Conservation (phyloP, 2,797 vertebrate species). For the Enteromius radiatus region DNA sequence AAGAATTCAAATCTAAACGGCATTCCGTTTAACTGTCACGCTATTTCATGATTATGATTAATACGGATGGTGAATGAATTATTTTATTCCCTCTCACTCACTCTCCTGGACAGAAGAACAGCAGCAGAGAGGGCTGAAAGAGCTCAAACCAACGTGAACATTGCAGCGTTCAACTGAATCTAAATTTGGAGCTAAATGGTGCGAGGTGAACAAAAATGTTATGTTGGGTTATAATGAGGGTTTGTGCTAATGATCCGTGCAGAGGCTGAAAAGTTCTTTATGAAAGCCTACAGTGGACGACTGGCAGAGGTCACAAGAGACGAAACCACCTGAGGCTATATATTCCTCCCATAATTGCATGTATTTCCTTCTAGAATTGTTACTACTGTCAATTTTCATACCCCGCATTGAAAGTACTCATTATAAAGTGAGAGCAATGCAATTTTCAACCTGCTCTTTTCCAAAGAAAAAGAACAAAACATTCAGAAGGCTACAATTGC, state of each 20-base stretch:
- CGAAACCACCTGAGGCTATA: background rate
- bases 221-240: constrained; percentile 26
- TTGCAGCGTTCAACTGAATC: constrained; percentile 8
- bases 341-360: background rate
- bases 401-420: background rate
- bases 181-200: constrained; percentile 49
- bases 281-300: constrained; percentile 12
- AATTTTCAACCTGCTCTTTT: background rate
- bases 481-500: background rate
- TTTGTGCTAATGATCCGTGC: constrained; percentile 36
- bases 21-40: constrained; percentile 8
- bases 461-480: background rate
- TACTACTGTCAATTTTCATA: background rate
- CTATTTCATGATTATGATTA: constrained; percentile 5
- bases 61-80: constrained; percentile 28
- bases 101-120: constrained; percentile 7
- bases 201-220: constrained; percentile 41
- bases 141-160: constrained; percentile 12
- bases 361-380: background rate
- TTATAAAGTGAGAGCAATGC: background rate
- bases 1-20: constrained; percentile 8
- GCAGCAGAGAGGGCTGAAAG: constrained; percentile 20
- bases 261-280: constrained; percentile 39
- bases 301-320: constrained; percentile 19
- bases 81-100: constrained; percentile 1